Evolutionary conservation across 2,888 invertebrate species (phyloP), one percentile per base, ranked within the genome.

Genomic region (Caenorhabditis afra): DNA sequence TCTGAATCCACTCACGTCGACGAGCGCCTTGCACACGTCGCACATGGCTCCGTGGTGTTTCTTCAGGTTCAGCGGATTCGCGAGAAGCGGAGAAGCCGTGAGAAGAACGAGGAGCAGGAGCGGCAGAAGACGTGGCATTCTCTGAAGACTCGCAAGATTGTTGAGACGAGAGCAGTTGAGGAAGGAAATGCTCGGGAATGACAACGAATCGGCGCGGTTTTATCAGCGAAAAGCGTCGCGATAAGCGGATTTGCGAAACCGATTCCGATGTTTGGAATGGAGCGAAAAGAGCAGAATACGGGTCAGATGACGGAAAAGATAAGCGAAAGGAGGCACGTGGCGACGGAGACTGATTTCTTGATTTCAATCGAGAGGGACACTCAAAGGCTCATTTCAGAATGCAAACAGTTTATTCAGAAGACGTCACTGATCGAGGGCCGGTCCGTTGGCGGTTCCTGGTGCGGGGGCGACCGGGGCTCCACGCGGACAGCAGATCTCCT

Each of bases 21-120:
- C 71, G 16, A 78, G 64, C 10, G 78, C 66, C 62, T 78, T 78
- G 57, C 78, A 78, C 8, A 78, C 78, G 44, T 66, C 78, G 37
- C 78, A 78, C 61, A 78, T 62, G 4, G 57, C 78, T 70, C 77
- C 77, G 41, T 78, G 78, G 47, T 78, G 78, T 49, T 78, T 78
- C 37, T 78, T 78, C 16, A 78, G 57, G 12, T 62, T 67, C 57
- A 78, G 29, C 39, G 71, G 78, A 44, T 78, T 67, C 16, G 67
- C 52, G 29, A 75, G 61, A 29, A 75, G 29, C 16, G 59, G 65
- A 41, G 52, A 4, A 22, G 41, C 59, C 10, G 61, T 39, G 39
- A 74, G 47, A 7, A 59, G 22, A 12, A 74, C 61, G 1, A 66
- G 45, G 16, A 66, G 50, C 5, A 74, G 66, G 16, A 14, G n/a